Conservation (phyloP, 2,113 vertebrate species). For the Marmota monax region DNA sequence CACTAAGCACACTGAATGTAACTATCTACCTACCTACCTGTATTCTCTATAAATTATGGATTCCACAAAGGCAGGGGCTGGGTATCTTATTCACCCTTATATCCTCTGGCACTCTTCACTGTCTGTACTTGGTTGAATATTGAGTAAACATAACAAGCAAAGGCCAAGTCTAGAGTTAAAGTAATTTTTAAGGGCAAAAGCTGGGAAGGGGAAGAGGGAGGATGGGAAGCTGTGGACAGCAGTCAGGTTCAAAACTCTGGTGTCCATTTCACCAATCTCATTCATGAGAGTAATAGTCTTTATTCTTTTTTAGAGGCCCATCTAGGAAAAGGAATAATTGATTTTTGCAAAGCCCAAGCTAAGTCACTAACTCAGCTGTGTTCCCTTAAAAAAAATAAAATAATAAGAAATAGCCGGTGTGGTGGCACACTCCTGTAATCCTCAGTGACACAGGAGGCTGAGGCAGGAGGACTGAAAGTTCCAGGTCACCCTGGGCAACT, state of each 20-base stretch:
- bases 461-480: neutral
- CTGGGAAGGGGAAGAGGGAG: neutral
- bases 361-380: slow-evolving; percentile 23
- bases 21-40: neutral
- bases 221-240: neutral
- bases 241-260: neutral
- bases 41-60: neutral
- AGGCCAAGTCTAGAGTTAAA: slow-evolving; percentile 38
- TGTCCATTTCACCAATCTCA: neutral
- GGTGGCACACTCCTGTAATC: neutral
- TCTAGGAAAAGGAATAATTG: slow-evolving; percentile 29
- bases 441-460: neutral
- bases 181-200: slow-evolving; percentile 47
- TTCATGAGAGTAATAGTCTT: slow-evolving; percentile 32
- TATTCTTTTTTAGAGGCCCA: slow-evolving; percentile 20
- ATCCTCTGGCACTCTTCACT: neutral
- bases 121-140: neutral
- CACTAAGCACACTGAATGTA: neutral
- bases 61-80: neutral
- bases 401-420: neutral
- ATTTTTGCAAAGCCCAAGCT: slow-evolving; percentile 20
- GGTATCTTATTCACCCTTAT: neutral
- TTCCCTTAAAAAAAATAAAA: neutral
- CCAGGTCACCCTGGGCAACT: neutral
- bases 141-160: slow-evolving; percentile 38